A percentile compares a stretch with the other conserved stretches of the same genome.
These are phyloP conservation scores for Pomacea canaliculata DNA, from an alignment of 2,888 invertebrate species.

Conservation along the genomic window DNA sequence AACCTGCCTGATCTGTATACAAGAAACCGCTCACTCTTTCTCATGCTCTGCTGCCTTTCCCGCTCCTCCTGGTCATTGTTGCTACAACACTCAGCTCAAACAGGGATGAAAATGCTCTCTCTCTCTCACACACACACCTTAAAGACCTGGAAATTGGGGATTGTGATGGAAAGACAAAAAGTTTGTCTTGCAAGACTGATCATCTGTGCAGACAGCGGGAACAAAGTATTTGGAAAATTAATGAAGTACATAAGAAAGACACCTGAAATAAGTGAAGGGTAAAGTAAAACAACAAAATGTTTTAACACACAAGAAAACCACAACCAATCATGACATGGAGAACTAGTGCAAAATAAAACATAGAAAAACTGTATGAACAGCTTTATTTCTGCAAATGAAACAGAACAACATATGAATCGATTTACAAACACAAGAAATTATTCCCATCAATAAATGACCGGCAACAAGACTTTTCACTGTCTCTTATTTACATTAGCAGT, in stretches of 20 bases:
- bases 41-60: no score
- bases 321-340: background rate
- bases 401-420: constrained; percentile 18
- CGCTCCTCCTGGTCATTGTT: no score
- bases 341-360: background rate
- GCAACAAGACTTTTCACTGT: constrained; percentile 11
- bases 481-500: constrained; percentile 11
- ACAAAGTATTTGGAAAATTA: background rate
- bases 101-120: no score
- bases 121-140: no score
- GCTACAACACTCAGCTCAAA: no score
- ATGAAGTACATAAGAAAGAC: background rate
- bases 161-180: no score
- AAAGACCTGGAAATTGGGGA: no score
- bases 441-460: constrained; percentile 5
- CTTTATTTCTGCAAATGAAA: constrained; percentile 29
- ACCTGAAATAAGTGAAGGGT: background rate
- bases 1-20: no score
- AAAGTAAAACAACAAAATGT: background rate
- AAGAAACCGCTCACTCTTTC: no score
- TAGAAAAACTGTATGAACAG: constrained; percentile 23
- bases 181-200: no score
- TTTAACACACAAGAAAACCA: background rate
- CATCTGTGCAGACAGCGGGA: no score
- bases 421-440: constrained; percentile 23